Conservation (phyloP, 2,888 invertebrate genomes). For the Mesochorus sp. region DNA sequence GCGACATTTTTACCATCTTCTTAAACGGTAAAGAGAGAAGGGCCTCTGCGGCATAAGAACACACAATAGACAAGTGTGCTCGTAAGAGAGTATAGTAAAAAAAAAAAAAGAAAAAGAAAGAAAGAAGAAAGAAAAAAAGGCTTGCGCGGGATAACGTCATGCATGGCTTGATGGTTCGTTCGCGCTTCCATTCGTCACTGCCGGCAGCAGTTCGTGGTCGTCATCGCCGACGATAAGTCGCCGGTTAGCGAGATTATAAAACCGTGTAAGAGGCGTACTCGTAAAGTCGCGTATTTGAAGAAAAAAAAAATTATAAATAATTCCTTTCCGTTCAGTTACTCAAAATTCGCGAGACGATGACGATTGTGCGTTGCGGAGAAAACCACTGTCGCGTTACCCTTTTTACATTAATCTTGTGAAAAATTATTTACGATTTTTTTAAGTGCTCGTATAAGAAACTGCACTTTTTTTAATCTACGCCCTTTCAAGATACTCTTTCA, state of each 20-base stretch:
- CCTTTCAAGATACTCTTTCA: neutral
- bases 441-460: neutral
- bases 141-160: slow-evolving; percentile 18
- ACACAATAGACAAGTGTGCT: neutral
- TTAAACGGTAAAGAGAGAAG: too few species aligned
- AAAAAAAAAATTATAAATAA: too few species aligned
- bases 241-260: slow-evolving; percentile 1
- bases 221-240: slow-evolving; percentile 23
- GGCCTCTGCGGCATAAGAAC: neutral
- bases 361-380: neutral
- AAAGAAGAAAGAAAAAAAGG: slow-evolving; percentile 20
- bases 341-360: slow-evolving; percentile 10
- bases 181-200: slow-evolving; percentile 21
- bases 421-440: neutral
- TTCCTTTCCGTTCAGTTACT: too few species aligned
- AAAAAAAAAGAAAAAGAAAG: neutral
- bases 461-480: neutral
- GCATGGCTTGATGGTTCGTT: slow-evolving; percentile 18
- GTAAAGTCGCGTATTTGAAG: neutral
- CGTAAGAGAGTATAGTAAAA: too few species aligned
- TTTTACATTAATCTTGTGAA: neutral
- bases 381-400: neutral
- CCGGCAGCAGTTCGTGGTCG: slow-evolving; percentile 33
- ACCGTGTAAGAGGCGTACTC: neutral
- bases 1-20: neutral